phyloP scores from a whole-genome alignment of 2,888 invertebrate species.

The Mayetiola destructor region DNA sequence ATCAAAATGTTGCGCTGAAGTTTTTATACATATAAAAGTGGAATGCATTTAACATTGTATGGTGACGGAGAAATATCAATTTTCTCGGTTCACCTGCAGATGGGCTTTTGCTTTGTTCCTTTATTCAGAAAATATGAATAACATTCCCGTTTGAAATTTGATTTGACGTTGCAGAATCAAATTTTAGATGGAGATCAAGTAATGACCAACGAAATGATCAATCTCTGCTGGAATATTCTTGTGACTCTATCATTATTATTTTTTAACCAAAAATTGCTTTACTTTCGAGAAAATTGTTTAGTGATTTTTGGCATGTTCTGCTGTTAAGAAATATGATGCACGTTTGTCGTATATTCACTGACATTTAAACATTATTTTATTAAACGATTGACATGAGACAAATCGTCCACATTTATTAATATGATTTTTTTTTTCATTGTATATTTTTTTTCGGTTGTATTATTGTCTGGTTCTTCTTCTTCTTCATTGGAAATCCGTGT shows the following conservation, averaged over 20 bases:
- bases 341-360: not conserved
- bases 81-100: too few relatives aligned
- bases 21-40: not conserved
- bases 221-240: too few relatives aligned
- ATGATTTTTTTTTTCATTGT: not conserved
- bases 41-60: too few relatives aligned
- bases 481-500: not conserved
- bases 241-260: constrained; percentile 15
- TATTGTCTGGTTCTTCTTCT: not conserved
- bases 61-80: too few relatives aligned
- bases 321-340: not conserved
- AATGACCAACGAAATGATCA: too few relatives aligned
- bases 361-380: not conserved
- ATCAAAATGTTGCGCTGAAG: not conserved
- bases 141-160: too few relatives aligned
- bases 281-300: not conserved
- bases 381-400: not conserved
- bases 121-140: too few relatives aligned
- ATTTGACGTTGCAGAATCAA: too few relatives aligned
- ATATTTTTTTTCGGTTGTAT: constrained; percentile 1
- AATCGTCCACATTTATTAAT: not conserved
- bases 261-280: not conserved
- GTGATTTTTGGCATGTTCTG: not conserved
- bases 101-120: too few relatives aligned
- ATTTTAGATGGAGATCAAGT: too few relatives aligned